These are phyloP conservation scores for Dicaeum eximium DNA, from an alignment of 2,113 vertebrate species.

Conservation along the genomic window DNA sequence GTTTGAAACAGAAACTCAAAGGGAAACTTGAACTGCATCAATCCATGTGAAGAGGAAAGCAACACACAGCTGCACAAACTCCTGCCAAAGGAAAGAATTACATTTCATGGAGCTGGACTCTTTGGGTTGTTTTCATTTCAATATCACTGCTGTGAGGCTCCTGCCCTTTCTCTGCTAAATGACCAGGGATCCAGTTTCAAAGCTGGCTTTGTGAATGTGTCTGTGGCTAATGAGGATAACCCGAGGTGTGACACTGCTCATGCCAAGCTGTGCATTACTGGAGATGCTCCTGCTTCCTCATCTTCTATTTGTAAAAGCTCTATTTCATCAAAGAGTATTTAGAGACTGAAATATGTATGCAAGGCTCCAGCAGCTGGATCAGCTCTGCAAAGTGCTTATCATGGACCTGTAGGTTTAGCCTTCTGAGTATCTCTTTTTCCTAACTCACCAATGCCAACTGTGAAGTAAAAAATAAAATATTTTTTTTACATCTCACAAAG, in stretches of 20 bases:
- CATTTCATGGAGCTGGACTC: conserved; percentile 25
- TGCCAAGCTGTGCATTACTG: not conserved
- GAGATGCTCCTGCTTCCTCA: not conserved
- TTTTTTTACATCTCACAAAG: not conserved
- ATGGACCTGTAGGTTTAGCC: not conserved
- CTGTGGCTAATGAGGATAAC: conserved; percentile 46
- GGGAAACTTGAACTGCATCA: not conserved
- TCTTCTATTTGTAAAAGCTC: not conserved
- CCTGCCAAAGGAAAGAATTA: conserved; percentile 42
- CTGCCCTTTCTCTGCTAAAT: conserved; percentile 22
- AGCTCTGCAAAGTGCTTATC: not conserved
- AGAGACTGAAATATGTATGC: not conserved
- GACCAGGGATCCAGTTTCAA: conserved; percentile 14
- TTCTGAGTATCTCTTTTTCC: not conserved
- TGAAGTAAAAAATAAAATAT: not conserved
- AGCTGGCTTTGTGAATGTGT: conserved; percentile 31
- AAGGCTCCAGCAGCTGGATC: not conserved
- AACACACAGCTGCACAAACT: not conserved
- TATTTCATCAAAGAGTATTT: not conserved
- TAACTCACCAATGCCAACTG: not conserved
- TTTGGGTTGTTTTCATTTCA: conserved; percentile 33
- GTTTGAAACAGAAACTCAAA: conserved; percentile 33
- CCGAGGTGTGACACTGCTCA: conserved; percentile 8
- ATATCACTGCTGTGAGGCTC: not conserved
- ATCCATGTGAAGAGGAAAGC: conserved; percentile 7